Evolutionary conservation across 1,140 invertebrate species (phyloP).

Genomic region (Planococcus citri): DNA sequence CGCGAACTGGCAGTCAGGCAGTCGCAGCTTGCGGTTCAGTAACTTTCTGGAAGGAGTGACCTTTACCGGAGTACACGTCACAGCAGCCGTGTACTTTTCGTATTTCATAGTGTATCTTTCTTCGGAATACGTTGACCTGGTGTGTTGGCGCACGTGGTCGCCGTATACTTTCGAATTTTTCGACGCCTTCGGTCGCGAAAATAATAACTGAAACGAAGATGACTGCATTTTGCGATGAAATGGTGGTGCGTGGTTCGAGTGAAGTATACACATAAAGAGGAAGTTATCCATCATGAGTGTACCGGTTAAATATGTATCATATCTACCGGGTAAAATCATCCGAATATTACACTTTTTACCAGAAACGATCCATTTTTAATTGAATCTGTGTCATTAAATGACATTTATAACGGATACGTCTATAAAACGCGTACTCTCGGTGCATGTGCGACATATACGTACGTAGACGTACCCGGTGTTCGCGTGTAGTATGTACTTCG

Average conservation of each 20-base stretch:
- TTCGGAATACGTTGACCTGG: neutral
- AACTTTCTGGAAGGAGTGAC: neutral
- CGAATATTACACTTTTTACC: neutral
- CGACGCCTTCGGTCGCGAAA: too few species aligned
- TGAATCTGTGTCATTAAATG: neutral
- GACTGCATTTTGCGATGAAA: too few species aligned
- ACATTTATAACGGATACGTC: neutral
- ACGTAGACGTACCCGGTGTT: too few species aligned
- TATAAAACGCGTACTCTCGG: neutral
- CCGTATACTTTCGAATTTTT: too few species aligned
- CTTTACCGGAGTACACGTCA: neutral
- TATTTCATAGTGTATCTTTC: neutral
- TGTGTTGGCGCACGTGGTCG: neutral
- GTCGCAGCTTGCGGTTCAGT: too few species aligned
- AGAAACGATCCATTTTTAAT: neutral
- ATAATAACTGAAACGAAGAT: too few species aligned
- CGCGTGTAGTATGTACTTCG: neutral
- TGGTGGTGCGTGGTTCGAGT: neutral
- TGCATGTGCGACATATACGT: too few species aligned
- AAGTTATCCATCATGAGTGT: neutral
- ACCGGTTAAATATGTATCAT: too few species aligned
- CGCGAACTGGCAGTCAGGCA: too few species aligned
- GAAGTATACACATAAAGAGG: too few species aligned
- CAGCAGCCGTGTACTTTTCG: neutral
- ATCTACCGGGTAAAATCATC: neutral